phyloP scores from a whole-genome alignment of 2,113 vertebrate species.

The Lagopus leucura region DNA sequence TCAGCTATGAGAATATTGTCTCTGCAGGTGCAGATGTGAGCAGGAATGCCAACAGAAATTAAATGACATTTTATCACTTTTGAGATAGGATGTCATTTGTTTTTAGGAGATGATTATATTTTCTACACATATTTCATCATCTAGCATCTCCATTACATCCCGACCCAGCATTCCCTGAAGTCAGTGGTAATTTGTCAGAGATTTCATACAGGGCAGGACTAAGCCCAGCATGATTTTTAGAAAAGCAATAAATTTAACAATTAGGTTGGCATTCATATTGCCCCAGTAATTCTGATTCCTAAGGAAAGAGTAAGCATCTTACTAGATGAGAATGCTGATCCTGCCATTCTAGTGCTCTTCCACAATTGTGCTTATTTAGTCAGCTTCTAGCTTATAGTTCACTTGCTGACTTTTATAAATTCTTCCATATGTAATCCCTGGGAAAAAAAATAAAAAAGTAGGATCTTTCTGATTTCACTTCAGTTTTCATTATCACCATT shows the following conservation, averaged over 20 bases:
- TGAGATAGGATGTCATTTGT: not conserved
- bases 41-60: constrained; percentile 35
- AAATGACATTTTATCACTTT: constrained; percentile 34
- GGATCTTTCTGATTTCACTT: not conserved
- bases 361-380: not conserved
- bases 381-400: not conserved
- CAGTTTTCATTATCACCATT: not conserved
- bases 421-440: not conserved
- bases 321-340: not conserved
- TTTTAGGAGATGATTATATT: constrained; percentile 19
- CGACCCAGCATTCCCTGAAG: not conserved
- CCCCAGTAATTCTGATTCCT: not conserved
- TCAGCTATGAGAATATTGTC: constrained; percentile 8
- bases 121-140: not conserved
- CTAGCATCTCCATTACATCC: not conserved
- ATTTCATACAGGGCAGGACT: not conserved
- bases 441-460: not conserved
- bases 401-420: not conserved
- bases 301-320: not conserved
- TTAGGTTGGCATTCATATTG: not conserved
- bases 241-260: not conserved
- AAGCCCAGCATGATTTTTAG: not conserved
- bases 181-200: not conserved
- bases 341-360: not conserved
- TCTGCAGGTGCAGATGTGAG: not conserved